These are phyloP conservation scores for Lepus timidus DNA, from an alignment of 2,113 vertebrate species.

Conservation along the genomic window DNA sequence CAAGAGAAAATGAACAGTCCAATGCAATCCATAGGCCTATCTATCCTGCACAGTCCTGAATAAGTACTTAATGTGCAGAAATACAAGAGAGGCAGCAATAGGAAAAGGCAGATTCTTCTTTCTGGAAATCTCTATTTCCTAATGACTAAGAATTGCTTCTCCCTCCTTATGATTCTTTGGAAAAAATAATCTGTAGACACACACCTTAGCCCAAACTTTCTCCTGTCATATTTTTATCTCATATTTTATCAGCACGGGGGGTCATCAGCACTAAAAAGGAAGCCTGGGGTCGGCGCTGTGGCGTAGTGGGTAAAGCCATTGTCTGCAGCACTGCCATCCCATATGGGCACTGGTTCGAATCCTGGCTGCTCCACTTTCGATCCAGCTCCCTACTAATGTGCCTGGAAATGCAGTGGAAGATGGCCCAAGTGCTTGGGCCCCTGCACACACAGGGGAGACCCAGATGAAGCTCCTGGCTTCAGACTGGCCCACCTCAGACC, in stretches of 20 bases:
- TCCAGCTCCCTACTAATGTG: no score
- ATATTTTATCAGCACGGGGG: not conserved
- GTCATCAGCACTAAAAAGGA: not conserved
- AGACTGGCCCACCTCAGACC: no score
- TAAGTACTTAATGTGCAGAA: slow-evolving; percentile 45
- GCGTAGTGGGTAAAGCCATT: no score
- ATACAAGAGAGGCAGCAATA: slow-evolving; percentile 54
- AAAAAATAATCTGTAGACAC: not conserved
- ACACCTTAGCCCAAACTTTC: not conserved
- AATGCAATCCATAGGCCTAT: slow-evolving; percentile 78
- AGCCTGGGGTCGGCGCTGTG: no score
- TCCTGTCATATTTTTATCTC: slow-evolving; percentile 27
- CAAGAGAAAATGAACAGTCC: slow-evolving; percentile 83
- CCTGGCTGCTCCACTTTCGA: no score
- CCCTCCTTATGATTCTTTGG: not conserved
- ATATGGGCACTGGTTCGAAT: no score
- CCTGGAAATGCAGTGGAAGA: no score
- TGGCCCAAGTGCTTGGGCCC: no score
- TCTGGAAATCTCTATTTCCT: slow-evolving; percentile 9
- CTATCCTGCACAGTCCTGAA: slow-evolving; percentile 67
- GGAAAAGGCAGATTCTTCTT: not conserved
- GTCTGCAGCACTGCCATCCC: no score
- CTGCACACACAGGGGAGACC: no score
- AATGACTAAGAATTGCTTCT: slow-evolving; percentile 43
- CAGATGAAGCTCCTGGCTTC: no score